A percentile compares a stretch with the other conserved stretches of the same genome.
phyloP scores from a whole-genome alignment of 2,113 vertebrate species.

The Brachionichthys hirsutus region DNA sequence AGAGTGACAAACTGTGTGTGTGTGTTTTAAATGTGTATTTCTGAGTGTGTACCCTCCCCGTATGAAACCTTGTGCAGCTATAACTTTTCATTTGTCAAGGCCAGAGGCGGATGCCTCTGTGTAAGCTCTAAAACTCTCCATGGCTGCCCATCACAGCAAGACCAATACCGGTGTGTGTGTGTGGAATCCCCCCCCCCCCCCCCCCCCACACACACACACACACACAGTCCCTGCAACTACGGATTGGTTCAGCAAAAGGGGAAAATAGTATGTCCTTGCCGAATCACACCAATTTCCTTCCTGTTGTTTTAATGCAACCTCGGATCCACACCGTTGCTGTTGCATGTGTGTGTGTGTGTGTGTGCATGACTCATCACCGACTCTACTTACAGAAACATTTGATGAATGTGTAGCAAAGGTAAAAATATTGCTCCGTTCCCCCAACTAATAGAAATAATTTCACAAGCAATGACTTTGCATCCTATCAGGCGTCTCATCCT shows the following conservation, averaged over 20 bases:
- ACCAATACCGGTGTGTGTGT: conserved; percentile 12
- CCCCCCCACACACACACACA: conserved; percentile 2
- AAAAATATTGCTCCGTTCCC: conserved; percentile 54
- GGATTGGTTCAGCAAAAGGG: no score
- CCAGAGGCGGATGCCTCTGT: conserved; percentile 28
- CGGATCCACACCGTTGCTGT: neutral
- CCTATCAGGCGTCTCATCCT: conserved; percentile 33
- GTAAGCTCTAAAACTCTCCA: conserved; percentile 32
- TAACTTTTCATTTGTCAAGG: conserved; percentile 60
- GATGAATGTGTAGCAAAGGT: conserved; percentile 35
- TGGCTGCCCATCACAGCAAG: conserved; percentile 25
- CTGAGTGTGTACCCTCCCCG: conserved; percentile 2
- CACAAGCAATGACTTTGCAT: conserved; percentile 56
- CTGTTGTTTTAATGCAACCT: conserved; percentile 1
- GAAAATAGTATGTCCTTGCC: neutral
- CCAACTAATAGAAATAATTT: conserved; percentile 42
- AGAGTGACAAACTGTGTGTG: conserved; percentile 26
- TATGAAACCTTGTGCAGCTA: conserved; percentile 29
- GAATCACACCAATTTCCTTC: neutral
- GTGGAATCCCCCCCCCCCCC: no score
- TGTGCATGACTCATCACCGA: conserved; percentile 42
- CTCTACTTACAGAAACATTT: conserved; percentile 7
- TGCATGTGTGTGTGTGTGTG: neutral
- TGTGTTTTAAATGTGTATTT: conserved; percentile 18
- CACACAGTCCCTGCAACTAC: neutral